phyloP scores from a whole-genome alignment of 2,888 invertebrate genomes.

The Melinaea marsaeus region DNA sequence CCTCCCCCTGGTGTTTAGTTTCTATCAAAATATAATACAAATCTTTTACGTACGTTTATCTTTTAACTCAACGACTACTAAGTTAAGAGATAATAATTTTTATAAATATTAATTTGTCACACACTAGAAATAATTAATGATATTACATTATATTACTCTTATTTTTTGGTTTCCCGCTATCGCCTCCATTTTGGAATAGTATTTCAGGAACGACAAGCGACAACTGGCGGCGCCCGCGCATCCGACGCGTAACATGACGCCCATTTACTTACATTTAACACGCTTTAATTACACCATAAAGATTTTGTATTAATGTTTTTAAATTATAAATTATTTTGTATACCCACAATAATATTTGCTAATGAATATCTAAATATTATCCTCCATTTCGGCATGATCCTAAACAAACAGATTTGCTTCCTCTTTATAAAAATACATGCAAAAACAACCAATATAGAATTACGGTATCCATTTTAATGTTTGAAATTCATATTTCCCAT shows the following conservation, averaged over 20 bases:
- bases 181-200: slow-evolving; percentile 27
- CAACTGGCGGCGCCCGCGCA: slow-evolving; percentile 50
- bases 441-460: slow-evolving; percentile 62
- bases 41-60: too few relatives aligned
- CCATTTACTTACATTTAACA: slow-evolving; percentile 27
- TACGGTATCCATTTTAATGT: slow-evolving; percentile 45
- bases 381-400: slow-evolving; percentile 59
- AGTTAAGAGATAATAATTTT: too few relatives aligned
- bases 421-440: slow-evolving; percentile 60
- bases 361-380: slow-evolving; percentile 60
- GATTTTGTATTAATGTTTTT: slow-evolving; percentile 7
- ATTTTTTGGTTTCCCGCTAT: background rate
- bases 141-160: too few relatives aligned
- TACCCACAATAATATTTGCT: slow-evolving; percentile 44
- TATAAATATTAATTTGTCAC: too few relatives aligned
- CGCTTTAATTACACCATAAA: slow-evolving; percentile 7
- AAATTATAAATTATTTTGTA: background rate
- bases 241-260: slow-evolving; percentile 34
- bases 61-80: too few relatives aligned
- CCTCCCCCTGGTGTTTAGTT: too few relatives aligned
- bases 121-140: too few relatives aligned
- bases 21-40: too few relatives aligned
- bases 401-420: slow-evolving; percentile 71
- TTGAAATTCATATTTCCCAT: slow-evolving; percentile 47
- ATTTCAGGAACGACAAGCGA: slow-evolving; percentile 42